phyloP scores from a whole-genome alignment of 2,113 vertebrate species.

The Corynorhinus townsendii region DNA sequence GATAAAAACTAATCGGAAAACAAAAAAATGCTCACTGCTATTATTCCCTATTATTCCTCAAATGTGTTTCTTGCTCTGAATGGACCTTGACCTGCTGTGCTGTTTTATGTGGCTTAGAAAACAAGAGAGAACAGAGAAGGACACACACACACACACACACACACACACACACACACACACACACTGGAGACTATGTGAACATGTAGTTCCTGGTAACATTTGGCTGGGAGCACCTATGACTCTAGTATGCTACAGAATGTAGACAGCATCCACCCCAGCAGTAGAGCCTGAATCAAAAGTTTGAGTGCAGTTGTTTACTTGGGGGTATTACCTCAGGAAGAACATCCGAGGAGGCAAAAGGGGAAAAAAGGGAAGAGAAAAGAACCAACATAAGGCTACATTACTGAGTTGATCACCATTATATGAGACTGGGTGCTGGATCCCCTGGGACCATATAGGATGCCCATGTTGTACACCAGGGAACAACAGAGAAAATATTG shows the following conservation, averaged over 20 bases:
- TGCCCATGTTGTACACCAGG: neutral
- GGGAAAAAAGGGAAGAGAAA: neutral
- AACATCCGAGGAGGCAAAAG: neutral
- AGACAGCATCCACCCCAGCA: neutral
- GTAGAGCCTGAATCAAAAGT: neutral
- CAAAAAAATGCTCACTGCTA: neutral
- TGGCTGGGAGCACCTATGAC: neutral
- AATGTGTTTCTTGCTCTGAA: conserved; percentile 4
- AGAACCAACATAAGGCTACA: neutral
- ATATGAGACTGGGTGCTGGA: neutral
- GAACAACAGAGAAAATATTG: neutral
- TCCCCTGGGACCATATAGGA: neutral
- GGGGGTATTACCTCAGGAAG: neutral
- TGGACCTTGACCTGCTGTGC: neutral
- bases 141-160: neutral
- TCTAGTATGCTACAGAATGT: neutral
- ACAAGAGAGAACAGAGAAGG: neutral
- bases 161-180: neutral
- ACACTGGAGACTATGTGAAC: neutral
- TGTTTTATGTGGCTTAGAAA: neutral
- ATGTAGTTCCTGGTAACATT: neutral
- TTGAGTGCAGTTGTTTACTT: neutral
- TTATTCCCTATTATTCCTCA: conserved; percentile 1
- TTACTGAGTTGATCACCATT: neutral
- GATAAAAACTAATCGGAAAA: neutral